These are phyloP conservation scores for Hafferia zeledoni DNA, from an alignment of 2,797 vertebrate species.

Conservation along the genomic window DNA sequence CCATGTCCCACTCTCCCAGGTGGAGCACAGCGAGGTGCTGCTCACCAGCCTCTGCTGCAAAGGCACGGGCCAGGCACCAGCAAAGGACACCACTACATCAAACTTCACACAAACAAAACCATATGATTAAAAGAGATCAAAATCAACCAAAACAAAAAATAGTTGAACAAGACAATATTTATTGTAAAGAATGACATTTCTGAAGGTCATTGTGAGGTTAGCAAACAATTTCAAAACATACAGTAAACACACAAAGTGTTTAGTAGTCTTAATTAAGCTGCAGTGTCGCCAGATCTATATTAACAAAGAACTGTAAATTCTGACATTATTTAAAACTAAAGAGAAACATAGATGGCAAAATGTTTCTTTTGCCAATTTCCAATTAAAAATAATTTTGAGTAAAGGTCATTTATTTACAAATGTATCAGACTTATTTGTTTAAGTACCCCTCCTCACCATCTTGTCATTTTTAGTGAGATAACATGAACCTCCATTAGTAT, in stretches of 20 bases:
- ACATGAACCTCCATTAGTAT: conserved; percentile 87
- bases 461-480: conserved; percentile 86
- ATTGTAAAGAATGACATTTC: background rate
- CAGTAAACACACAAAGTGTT: conserved; percentile 61
- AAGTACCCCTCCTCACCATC: conserved; percentile 80
- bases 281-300: conserved; percentile 47
- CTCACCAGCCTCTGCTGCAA: background rate
- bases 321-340: conserved; percentile 65
- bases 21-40: background rate
- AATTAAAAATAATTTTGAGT: conserved; percentile 80
- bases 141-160: background rate
- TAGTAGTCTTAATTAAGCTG: conserved; percentile 70
- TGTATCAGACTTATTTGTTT: conserved; percentile 80
- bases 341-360: conserved; percentile 68
- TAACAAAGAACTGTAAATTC: conserved; percentile 67
- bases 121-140: background rate
- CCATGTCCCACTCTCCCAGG: background rate
- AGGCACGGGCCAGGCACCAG: background rate
- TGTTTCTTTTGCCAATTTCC: conserved; percentile 75
- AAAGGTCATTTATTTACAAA: conserved; percentile 82
- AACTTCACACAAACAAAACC: background rate
- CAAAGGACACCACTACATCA: background rate
- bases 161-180: background rate
- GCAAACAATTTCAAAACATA: conserved; percentile 54
- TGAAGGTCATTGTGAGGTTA: conserved; percentile 35